Evolutionary conservation across 2,113 vertebrate genomes (phyloP).

Genomic region (Ammospiza caudacuta): DNA sequence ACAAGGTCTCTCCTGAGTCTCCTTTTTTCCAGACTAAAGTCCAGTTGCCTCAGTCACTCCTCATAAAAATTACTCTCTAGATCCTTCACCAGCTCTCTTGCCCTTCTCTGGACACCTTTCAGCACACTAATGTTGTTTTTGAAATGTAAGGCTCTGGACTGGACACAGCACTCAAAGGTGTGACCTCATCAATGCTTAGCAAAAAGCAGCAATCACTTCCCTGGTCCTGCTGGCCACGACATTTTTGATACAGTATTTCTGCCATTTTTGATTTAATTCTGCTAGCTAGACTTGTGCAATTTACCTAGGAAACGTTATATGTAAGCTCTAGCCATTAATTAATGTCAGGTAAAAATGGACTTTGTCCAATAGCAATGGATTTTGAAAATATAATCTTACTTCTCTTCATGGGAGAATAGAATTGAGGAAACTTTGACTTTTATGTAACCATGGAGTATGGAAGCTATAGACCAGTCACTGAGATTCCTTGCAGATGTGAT

Average conservation of each 20-base stretch:
- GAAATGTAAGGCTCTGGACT: not conserved
- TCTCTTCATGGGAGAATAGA: not conserved
- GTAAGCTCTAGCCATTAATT: not conserved
- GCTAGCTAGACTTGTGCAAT: not conserved
- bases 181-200: not conserved
- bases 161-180: too few species aligned
- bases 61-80: not conserved
- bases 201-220: not conserved
- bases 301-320: not conserved
- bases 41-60: fast-evolving
- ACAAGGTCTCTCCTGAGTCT: not conserved
- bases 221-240: not conserved
- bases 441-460: not conserved
- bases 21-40: not conserved
- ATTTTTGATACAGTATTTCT: not conserved
- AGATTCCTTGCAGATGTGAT: not conserved
- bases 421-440: not conserved
- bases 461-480: not conserved
- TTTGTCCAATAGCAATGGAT: not conserved
- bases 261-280: not conserved
- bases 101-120: not conserved
- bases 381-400: not conserved
- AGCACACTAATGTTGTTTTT: not conserved
- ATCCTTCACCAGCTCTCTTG: not conserved
- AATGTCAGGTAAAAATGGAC: not conserved